Base-by-base conservation (phyloP, 2,888 invertebrate genomes). In the Exocentrus adspersus region DNA sequence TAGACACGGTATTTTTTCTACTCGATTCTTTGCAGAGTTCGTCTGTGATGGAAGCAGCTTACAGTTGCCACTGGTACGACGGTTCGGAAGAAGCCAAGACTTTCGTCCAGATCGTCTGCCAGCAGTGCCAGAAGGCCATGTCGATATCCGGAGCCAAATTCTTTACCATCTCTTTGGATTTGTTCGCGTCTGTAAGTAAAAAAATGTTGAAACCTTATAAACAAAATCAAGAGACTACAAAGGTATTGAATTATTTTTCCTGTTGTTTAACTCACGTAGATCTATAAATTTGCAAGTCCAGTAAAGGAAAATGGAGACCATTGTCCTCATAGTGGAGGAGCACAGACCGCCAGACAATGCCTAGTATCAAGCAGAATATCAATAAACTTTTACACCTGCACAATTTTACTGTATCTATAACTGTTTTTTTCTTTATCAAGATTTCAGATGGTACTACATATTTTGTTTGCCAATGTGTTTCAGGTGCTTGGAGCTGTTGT, bases 1-100 rank as follows among this genome's bases (percentile, higher is more conserved):
- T 17, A 21, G 2, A 3, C n/a, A 46, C 19, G 1, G 1, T 7
- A 17, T 17, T 19, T 9, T 50, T 19, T 19, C 32, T 24, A 57
- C 14, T 17, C 10, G 2, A 3, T 62, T 60, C 57, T 41, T 59
- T 37, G n/a, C 37, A 94, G 93, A 94, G 94, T 77, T 93, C 94
- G 64, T 94, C 94, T 2, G 94, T 94, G 3, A 94, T 94, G 94
- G 94, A 94, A 83, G 94, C 94, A 0, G 94, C 94, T 0, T 94
- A 94, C 83, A 93, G 93, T 50, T 94, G 94, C 75, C 93, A 93
- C 71, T 94, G 94, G 94, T 94, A 94, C 80, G 93, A 94, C 72
- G 94, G 94, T 4, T 93, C 93, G 0, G 94, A 94, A 77, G 94
- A 94, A 77, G 94, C 94, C 0, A 94, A 94, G 81, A 94, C 94